phyloP scores from a whole-genome alignment of 2,113 vertebrate species.

The Agapornis roseicollis region DNA sequence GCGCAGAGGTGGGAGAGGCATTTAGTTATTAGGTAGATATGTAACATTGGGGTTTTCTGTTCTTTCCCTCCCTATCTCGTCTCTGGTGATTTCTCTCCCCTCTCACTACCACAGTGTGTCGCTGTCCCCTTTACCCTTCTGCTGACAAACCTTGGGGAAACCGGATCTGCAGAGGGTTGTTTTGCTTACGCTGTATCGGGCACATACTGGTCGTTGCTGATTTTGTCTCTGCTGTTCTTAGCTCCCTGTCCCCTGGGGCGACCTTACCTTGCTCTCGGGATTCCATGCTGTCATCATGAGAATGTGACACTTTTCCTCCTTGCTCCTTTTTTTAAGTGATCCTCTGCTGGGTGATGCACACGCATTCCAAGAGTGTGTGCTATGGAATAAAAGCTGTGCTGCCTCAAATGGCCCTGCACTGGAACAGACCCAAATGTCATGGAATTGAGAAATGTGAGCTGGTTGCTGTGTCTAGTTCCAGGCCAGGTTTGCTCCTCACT shows the following conservation, averaged over 20 bases:
- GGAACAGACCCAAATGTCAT: background rate
- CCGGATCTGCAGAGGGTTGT: background rate
- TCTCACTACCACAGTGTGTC: background rate
- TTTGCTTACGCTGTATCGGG: background rate
- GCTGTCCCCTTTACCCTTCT: background rate
- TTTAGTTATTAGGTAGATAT: rapidly evolving
- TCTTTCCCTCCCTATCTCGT: background rate
- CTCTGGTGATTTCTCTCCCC: background rate
- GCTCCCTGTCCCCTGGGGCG: background rate
- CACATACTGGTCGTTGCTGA: background rate
- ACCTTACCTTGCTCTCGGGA: background rate
- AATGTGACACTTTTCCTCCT: background rate
- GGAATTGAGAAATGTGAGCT: background rate
- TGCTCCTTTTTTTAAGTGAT: background rate
- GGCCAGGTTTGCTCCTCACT: background rate
- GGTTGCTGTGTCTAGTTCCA: background rate
- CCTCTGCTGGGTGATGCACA: background rate
- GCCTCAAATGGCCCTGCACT: rapidly evolving
- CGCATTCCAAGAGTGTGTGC: background rate
- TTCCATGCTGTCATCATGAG: background rate
- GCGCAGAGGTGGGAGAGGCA: background rate
- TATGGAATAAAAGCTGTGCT: background rate
- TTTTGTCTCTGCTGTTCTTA: background rate
- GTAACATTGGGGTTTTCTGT: rapidly evolving
- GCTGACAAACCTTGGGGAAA: background rate